Percentiles rank a stretch among this genome's conserved stretches.
Evolutionary conservation across 2,888 invertebrate genomes (phyloP).

Genomic region (Archips xylosteana): DNA sequence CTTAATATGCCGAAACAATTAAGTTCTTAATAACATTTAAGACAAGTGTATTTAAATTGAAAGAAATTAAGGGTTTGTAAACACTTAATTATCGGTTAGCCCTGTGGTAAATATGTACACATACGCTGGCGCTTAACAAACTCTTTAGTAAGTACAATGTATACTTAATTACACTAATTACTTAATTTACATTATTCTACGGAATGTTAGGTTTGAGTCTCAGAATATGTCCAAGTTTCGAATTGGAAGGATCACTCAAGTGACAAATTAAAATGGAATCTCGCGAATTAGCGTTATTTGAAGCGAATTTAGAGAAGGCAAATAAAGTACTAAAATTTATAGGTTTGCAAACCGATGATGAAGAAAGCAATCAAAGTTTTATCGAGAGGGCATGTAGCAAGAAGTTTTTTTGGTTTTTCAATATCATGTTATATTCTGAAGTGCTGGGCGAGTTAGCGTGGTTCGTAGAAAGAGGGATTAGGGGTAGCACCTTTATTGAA

Average conservation of each 20-base stretch:
- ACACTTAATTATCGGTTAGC: conserved; percentile 1
- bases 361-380: conserved; percentile 48
- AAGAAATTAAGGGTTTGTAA: neutral
- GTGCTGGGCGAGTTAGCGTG: conserved; percentile 49
- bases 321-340: conserved; percentile 41
- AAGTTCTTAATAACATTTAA: neutral
- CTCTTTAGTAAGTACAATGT: neutral
- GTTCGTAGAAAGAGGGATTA: conserved; percentile 46
- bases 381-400: conserved; percentile 48
- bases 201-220: neutral
- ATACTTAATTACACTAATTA: conserved; percentile 8
- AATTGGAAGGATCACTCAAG: neutral
- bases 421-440: conserved; percentile 47
- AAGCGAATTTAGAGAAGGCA: conserved; percentile 17
- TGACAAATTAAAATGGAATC: conserved; percentile 1
- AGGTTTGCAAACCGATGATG: conserved; percentile 50
- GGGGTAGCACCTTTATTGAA: conserved; percentile 49
- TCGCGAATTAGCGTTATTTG: conserved; percentile 11
- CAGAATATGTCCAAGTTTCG: neutral
- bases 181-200: conserved; percentile 15
- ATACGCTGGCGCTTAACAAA: neutral
- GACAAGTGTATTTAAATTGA: neutral
- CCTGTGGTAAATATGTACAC: neutral
- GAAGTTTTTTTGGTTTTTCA: conserved; percentile 49
- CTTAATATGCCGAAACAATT: neutral